Percentiles rank a stretch among this genome's conserved stretches.
Conservation (phyloP, 2,797 vertebrate genomes). For the Spizella passerina region DNA sequence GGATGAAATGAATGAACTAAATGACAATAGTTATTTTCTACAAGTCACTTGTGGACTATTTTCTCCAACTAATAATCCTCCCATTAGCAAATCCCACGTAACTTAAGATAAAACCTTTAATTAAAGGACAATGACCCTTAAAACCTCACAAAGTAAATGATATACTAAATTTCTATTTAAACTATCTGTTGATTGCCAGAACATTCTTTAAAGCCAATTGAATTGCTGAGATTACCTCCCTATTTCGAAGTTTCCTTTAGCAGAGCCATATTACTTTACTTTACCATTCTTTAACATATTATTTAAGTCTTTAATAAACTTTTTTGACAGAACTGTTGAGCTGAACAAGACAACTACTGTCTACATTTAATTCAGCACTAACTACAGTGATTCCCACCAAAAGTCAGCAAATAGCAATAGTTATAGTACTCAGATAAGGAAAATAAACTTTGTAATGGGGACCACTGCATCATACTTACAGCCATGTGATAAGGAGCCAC, state of each 20-base stretch:
- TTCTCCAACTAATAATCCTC: constrained; percentile 76
- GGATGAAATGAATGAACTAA: constrained; percentile 71
- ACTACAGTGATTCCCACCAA: constrained; percentile 58
- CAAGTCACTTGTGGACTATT: constrained; percentile 72
- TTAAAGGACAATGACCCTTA: constrained; percentile 71
- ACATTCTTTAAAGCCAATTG: constrained; percentile 66
- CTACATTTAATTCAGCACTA: constrained; percentile 70
- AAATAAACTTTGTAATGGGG: constrained; percentile 52
- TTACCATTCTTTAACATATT: constrained; percentile 62
- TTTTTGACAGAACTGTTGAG: constrained; percentile 72
- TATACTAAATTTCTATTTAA: constrained; percentile 74
- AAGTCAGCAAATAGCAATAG: constrained; percentile 46
- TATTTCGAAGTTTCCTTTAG: constrained; percentile 46
- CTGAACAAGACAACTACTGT: constrained; percentile 67
- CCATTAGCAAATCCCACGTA: constrained; percentile 72
- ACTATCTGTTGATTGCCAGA: constrained; percentile 70
- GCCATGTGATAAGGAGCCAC: constrained; percentile 38
- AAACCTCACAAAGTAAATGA: constrained; percentile 75
- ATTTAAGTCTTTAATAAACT: constrained; percentile 68
- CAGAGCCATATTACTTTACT: constrained; percentile 38
- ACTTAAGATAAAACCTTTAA: constrained; percentile 73
- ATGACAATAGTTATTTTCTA: constrained; percentile 73
- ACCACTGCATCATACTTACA: constrained; percentile 62
- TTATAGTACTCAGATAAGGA: constrained; percentile 23
- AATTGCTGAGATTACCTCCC: constrained; percentile 53